Evolutionary conservation across 1,140 invertebrate genomes (phyloP), one percentile per base, ranked within the genome.

Genomic region (Myzus persicae): DNA sequence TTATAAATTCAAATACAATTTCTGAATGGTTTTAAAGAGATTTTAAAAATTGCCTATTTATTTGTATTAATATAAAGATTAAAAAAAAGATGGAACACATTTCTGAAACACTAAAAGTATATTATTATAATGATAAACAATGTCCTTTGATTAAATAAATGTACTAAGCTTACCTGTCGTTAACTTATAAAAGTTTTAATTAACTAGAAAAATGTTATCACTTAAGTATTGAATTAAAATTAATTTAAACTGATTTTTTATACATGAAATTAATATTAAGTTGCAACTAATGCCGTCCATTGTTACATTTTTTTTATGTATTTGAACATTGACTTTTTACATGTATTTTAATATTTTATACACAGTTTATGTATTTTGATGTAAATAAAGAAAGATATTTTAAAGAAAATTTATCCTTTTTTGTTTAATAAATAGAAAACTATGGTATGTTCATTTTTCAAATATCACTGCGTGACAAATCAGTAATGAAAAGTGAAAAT

Each of bases 401-500:
- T 48, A 9, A 92, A 44, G 4, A 84, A 51, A 92, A 38, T 7
- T 11, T 38, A n/a, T 44, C 59, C 2, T 14, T 38, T 48, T 91
- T 76, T 46, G 22, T 11, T 46, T 42, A 38, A 92, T 14, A n/a
- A 36, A 5, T 91, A 59, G 40, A 90, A 54, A 90, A 6, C 18
- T 84, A 8, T 81, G 7, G 8, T 91, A 36, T 67, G 22, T 40
- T 54, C 44, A 24, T 92, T 84, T 40, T 76, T 82, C 8, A 36
- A 38, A 91, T 85, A 85, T 85, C n/a, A 48, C 22, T 38, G 91
- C 91, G 46, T 93, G 91, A 93, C 91, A 51, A 93, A 93, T 93
- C 42, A 8, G 22, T 51, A 85, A 93, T 85, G 26, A 40, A 93
- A 93, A 93, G 91, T 93, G 91, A 93, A 93, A 93, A 85, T 85